Base-by-base conservation (phyloP, 2,888 invertebrate genomes). In the Drosophila borborema region DNA sequence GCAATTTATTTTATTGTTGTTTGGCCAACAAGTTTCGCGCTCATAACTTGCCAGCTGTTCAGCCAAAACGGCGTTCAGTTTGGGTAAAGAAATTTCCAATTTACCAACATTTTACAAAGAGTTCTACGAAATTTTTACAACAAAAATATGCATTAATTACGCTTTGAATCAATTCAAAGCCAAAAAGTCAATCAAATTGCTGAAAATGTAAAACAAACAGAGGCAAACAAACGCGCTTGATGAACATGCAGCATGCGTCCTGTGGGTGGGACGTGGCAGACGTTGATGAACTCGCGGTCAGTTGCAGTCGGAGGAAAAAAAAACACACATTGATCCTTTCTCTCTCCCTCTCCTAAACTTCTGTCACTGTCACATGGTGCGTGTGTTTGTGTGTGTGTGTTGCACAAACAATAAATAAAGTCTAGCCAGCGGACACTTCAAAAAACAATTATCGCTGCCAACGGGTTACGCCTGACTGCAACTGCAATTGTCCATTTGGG, bases 1-100 rank as follows among this genome's bases (percentile, higher is more conserved):
- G 87, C 87, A 86, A 90, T 86, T 89, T 86, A 86, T 89, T 86
- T 86, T 90, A 90, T 86, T 90, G 90, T 80, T 89, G 87, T 85
- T 90, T 74, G 87, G 86, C 88, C 82, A 89, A 88, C 83, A 85
- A 85, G 64, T 85, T 89, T 85, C 40, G 55, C 20, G 20, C 85
- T 58, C 58, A 85, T 88, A 85, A 85, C 82, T 85, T 85, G 74
- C 68, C 80, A 84, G 87, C 82, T 84, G 87, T 74, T 87, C 69
- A 63, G 68, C 83, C 73, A 80, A 34, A 51, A 76, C 80, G 85
- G 70, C 86, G 82, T 81, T 89, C 90, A 85, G 89, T 81, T 55
- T 75, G 9, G 20, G 2, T 65, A 73, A 82, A 64, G 61, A 87
- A 87, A 87, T 69, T 85, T 89, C 20, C 1, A 20, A 20, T 20